Conservation (phyloP, 2,113 vertebrate genomes). For the Prochilodus magdalenae region DNA sequence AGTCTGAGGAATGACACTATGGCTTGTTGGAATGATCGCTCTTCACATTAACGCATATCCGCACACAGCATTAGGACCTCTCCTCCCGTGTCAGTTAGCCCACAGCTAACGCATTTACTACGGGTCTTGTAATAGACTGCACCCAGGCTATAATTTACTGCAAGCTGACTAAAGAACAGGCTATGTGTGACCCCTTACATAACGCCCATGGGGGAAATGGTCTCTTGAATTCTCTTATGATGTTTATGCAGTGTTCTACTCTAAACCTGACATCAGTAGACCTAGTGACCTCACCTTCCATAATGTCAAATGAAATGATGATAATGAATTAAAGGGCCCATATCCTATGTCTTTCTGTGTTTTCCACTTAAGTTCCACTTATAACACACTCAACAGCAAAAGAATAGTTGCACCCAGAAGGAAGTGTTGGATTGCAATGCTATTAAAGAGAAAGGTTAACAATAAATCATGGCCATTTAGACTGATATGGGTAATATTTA, state of each 20-base stretch:
- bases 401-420: too few relatives aligned
- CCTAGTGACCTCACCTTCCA: not conserved
- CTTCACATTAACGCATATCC: conserved; percentile 61
- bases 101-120: conserved; percentile 41
- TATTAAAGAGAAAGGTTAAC: too few relatives aligned
- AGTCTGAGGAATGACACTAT: conserved; percentile 69
- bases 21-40: conserved; percentile 70
- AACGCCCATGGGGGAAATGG: conserved; percentile 2
- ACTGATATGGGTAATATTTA: too few relatives aligned
- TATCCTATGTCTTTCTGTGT: too few relatives aligned
- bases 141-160: conserved; percentile 7
- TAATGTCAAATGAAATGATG: conserved; percentile 59
- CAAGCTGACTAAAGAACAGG: not conserved
- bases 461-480: too few relatives aligned
- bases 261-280: conserved; percentile 15
- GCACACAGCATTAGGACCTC: conserved; percentile 50
- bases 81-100: conserved; percentile 28
- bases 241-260: conserved; percentile 5
- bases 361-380: too few relatives aligned
- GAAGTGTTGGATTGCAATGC: too few relatives aligned
- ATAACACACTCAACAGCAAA: too few relatives aligned
- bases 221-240: conserved; percentile 21
- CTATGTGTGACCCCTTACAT: conserved; percentile 20
- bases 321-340: conserved; percentile 61
- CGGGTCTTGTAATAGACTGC: conserved; percentile 19